These are phyloP conservation scores for Rhadina sibilatrix DNA, from an alignment of 2,113 vertebrate genomes.

Conservation along the genomic window DNA sequence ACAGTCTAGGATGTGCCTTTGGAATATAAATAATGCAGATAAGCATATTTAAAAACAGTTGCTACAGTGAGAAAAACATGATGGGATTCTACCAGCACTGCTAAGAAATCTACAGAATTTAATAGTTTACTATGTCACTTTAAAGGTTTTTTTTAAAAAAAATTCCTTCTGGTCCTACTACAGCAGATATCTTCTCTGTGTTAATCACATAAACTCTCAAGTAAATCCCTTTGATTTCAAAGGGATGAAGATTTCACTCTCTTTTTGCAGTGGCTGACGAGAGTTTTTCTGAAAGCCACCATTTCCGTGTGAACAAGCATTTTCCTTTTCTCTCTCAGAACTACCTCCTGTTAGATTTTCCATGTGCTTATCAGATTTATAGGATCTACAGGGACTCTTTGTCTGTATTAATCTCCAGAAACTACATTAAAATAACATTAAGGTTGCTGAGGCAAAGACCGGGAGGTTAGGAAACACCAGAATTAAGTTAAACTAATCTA, in stretches of 20 bases:
- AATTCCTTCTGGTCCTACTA: background rate
- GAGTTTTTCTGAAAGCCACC: background rate
- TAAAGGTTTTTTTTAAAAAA: background rate
- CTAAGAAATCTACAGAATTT: background rate
- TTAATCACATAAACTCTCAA: constrained; percentile 39
- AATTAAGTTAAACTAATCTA: constrained; percentile 34
- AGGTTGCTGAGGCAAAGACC: constrained; percentile 23
- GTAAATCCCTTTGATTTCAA: constrained; percentile 46
- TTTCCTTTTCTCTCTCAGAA: background rate
- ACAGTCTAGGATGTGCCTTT: background rate
- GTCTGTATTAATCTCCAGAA: constrained; percentile 27
- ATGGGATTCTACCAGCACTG: background rate
- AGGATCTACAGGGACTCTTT: background rate
- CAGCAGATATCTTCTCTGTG: background rate
- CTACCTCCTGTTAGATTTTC: background rate
- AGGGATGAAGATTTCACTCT: constrained; percentile 24
- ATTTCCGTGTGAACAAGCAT: background rate
- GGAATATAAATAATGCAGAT: background rate
- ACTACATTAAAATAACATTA: constrained; percentile 31
- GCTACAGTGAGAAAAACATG: background rate
- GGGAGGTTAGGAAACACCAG: constrained; percentile 3
- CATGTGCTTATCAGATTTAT: constrained; percentile 27
- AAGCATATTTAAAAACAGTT: background rate
- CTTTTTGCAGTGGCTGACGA: background rate
- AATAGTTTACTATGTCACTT: background rate